Percentiles rank a stretch among this genome's conserved stretches.
These are phyloP conservation scores for Pollenia griseotomentosa DNA, from an alignment of 2,888 invertebrate genomes.

Conservation along the genomic window DNA sequence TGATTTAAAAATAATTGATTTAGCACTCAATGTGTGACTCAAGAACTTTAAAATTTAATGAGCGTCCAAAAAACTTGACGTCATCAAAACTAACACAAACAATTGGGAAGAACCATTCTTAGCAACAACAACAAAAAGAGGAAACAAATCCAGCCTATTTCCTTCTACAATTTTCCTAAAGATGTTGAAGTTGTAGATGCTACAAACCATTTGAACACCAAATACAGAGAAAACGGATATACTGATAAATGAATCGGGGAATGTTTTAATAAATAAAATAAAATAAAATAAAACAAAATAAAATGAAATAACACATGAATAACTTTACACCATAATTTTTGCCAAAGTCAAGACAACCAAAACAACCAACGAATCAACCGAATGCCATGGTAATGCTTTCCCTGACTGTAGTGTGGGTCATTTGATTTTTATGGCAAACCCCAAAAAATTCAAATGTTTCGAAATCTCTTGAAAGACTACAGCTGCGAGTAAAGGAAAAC, in stretches of 20 bases:
- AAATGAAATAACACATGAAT: slow-evolving; percentile 75
- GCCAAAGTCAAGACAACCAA: slow-evolving; percentile 56
- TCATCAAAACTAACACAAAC: not conserved
- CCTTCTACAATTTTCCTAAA: slow-evolving; percentile 20
- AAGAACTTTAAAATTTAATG: slow-evolving; percentile 18
- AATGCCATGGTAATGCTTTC: slow-evolving; percentile 33
- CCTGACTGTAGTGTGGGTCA: slow-evolving; percentile 19
- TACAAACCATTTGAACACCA: slow-evolving; percentile 24
- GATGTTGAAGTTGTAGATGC: slow-evolving; percentile 14
- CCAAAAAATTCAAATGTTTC: slow-evolving; percentile 65
- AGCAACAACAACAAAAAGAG: slow-evolving; percentile 18
- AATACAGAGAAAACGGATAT: slow-evolving; percentile 58
- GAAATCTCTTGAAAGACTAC: slow-evolving; percentile 40
- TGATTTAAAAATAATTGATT: slow-evolving; percentile 81
- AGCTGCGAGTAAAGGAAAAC: not conserved
- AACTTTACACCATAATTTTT: slow-evolving; percentile 31
- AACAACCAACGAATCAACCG: slow-evolving; percentile 29
- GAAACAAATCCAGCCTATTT: slow-evolving; percentile 47
- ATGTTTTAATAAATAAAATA: slow-evolving; percentile 60
- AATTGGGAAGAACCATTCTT: not conserved
- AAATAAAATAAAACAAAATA: not conserved
- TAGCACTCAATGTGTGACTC: slow-evolving; percentile 71
- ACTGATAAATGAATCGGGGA: slow-evolving; percentile 75
- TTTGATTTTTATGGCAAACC: slow-evolving; percentile 55
- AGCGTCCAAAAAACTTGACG: slow-evolving; percentile 17